Evolutionary conservation across 2,888 invertebrate species (phyloP).

Genomic region (Alsophila aescularia): DNA sequence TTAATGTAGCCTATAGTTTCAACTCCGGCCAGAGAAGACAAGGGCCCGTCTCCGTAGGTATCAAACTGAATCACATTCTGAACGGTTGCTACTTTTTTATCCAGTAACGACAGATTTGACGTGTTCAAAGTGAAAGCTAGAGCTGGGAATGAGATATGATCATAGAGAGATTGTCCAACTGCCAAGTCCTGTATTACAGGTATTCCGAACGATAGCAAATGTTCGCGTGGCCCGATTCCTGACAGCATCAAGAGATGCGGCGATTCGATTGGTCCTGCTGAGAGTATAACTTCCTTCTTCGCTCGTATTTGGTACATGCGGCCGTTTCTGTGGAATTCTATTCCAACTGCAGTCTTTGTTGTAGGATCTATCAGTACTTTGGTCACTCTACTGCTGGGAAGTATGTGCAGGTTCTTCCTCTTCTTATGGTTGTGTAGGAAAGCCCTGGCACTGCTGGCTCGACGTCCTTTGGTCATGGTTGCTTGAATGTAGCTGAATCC

Average conservation of each 20-base stretch:
- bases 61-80: slow-evolving; percentile 64
- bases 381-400: slow-evolving; percentile 81
- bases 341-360: slow-evolving; percentile 72
- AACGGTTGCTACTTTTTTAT: slow-evolving; percentile 57
- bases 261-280: slow-evolving; percentile 91
- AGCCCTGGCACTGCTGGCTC: slow-evolving; percentile 84
- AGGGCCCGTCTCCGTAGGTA: slow-evolving; percentile 77
- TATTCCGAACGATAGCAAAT: slow-evolving; percentile 84
- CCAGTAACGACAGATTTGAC: slow-evolving; percentile 60
- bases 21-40: slow-evolving; percentile 82
- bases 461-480: slow-evolving; percentile 76
- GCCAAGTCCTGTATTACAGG: slow-evolving; percentile 85
- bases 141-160: slow-evolving; percentile 86
- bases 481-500: slow-evolving; percentile 83
- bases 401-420: slow-evolving; percentile 84
- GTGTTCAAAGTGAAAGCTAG: slow-evolving; percentile 81
- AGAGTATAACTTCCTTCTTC: slow-evolving; percentile 84
- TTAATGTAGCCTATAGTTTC: slow-evolving; percentile 85
- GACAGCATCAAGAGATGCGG: slow-evolving; percentile 90
- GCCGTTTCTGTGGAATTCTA: slow-evolving; percentile 65
- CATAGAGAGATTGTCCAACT: slow-evolving; percentile 88
- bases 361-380: slow-evolving; percentile 84
- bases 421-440: slow-evolving; percentile 82
- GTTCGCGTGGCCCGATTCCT: slow-evolving; percentile 86
- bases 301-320: slow-evolving; percentile 74